These are phyloP conservation scores for Acrossocheilus fasciatus DNA, from an alignment of 2,797 vertebrate species.

Conservation along the genomic window DNA sequence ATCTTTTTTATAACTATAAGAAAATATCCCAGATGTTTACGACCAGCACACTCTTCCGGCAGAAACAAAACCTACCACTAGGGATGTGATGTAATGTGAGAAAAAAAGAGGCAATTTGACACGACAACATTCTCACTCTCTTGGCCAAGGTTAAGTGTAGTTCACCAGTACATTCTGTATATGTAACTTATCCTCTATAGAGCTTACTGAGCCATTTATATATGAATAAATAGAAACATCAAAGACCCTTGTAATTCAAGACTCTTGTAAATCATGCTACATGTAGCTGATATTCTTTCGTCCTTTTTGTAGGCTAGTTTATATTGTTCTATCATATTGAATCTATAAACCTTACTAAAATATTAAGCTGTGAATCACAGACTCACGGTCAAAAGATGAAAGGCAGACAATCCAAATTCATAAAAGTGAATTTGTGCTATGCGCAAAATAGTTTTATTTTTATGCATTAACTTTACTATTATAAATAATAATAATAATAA, in stretches of 20 bases:
- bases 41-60: background rate
- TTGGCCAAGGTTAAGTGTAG: background rate
- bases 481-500: background rate
- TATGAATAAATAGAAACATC: background rate
- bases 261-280: background rate
- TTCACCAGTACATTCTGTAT: background rate
- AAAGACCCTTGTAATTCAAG: background rate
- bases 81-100: slow-evolving; percentile 4
- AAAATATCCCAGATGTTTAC: background rate
- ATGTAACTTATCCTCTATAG: no score
- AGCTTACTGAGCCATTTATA: background rate
- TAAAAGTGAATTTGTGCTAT: background rate
- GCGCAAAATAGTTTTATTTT: background rate
- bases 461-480: background rate
- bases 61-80: background rate
- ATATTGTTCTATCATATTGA: background rate
- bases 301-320: background rate
- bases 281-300: background rate
- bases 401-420: background rate
- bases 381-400: background rate
- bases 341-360: background rate
- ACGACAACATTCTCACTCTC: background rate
- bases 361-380: background rate
- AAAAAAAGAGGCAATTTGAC: slow-evolving; percentile 8
- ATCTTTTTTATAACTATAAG: background rate